Evolutionary conservation across 2,797 vertebrate genomes (phyloP).

Genomic region (Glyptemys insculpta): DNA sequence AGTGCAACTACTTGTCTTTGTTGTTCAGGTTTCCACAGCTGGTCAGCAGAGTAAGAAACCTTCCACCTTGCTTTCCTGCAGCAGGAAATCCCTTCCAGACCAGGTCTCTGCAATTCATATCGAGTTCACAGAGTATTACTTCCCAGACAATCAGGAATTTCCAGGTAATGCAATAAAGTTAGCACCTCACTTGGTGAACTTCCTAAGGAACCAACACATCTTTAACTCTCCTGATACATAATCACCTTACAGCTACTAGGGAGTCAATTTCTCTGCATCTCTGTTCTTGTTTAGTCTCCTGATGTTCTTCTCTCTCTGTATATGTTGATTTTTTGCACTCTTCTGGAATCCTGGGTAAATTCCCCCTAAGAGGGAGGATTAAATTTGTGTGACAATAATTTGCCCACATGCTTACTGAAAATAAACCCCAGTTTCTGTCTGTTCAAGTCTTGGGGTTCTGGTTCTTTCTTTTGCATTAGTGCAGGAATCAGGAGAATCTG

Average conservation of each 20-base stretch:
- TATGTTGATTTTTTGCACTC: not conserved
- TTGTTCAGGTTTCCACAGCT: slow-evolving; percentile 91
- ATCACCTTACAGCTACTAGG: not conserved
- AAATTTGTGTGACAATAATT: not conserved
- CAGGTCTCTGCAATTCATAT: slow-evolving; percentile 92
- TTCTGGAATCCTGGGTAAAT: not conserved
- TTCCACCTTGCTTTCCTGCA: slow-evolving; percentile 93
- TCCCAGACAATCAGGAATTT: slow-evolving; percentile 90
- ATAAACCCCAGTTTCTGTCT: not conserved
- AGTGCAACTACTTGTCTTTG: fast-evolving
- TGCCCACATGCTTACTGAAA: not conserved
- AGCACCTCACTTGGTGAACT: slow-evolving; percentile 53
- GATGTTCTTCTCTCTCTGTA: not conserved
- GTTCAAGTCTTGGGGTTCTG: not conserved
- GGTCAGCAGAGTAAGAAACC: slow-evolving; percentile 93
- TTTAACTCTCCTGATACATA: not conserved
- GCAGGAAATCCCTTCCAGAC: slow-evolving; percentile 88
- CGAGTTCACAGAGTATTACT: slow-evolving; percentile 98
- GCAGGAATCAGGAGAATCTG: not conserved
- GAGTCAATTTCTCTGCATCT: not conserved
- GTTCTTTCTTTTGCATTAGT: not conserved
- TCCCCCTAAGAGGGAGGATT: not conserved
- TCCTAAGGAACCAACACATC: not conserved
- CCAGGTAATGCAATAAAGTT: slow-evolving; percentile 85
- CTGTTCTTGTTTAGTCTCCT: not conserved